Conservation (phyloP, 2,113 vertebrate species). For the Mormyrus lacerda region DNA sequence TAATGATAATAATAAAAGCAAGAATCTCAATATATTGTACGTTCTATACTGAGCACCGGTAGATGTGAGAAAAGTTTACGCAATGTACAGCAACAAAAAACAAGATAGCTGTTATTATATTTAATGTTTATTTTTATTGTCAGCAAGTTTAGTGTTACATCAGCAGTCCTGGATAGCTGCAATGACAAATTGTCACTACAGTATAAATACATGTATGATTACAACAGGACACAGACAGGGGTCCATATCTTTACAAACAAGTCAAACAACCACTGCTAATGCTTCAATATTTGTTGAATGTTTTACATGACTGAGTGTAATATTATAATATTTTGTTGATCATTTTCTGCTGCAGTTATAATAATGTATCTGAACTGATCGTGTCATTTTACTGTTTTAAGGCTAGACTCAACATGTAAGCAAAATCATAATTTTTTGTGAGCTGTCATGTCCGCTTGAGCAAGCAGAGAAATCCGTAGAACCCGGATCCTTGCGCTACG, state of each 20-base stretch:
- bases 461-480: background rate
- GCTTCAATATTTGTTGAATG: background rate
- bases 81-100: background rate
- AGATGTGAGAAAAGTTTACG: background rate
- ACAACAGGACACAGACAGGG: background rate
- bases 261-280: background rate
- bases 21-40: background rate
- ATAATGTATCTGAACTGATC: background rate
- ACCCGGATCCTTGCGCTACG: background rate
- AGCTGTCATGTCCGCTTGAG: background rate
- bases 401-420: background rate
- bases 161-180: background rate
- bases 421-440: background rate
- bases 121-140: background rate
- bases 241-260: background rate
- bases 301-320: background rate
- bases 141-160: background rate
- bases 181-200: background rate
- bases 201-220: background rate
- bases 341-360: background rate
- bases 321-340: background rate
- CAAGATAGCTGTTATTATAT: background rate
- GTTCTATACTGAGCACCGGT: background rate
- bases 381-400: background rate
- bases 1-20: background rate